These are phyloP conservation scores for Eidolon dupreanum DNA, from an alignment of 2,797 vertebrate genomes.

Conservation along the genomic window DNA sequence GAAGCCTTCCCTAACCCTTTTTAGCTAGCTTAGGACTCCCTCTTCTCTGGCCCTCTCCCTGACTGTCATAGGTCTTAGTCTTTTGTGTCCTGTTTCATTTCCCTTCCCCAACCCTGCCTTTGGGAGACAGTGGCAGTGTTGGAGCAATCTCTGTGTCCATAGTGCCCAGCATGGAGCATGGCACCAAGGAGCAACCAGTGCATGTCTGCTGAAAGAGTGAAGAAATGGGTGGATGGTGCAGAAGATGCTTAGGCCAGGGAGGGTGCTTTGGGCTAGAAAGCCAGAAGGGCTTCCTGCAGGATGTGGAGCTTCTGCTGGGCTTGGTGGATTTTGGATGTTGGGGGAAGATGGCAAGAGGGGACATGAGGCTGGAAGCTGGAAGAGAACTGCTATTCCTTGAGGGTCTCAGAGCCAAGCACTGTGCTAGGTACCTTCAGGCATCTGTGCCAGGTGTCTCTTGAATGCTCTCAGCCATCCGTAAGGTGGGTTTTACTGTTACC, in stretches of 20 bases:
- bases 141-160: not conserved
- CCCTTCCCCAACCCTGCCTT: not conserved
- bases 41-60: not conserved
- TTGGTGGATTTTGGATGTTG: not conserved
- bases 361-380: not conserved
- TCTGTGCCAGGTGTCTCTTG: not conserved
- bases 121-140: conserved; percentile 14
- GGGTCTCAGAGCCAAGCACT: not conserved
- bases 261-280: not conserved
- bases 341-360: not conserved
- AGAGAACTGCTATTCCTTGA: not conserved
- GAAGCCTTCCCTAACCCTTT: conserved; percentile 31
- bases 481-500: conserved; percentile 31
- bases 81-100: conserved; percentile 29
- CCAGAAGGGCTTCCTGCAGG: conserved; percentile 61
- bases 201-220: conserved; percentile 22
- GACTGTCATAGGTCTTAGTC: not conserved
- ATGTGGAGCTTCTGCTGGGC: not conserved
- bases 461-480: not conserved
- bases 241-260: not conserved
- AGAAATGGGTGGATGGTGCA: not conserved
- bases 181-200: not conserved
- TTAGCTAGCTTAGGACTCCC: not conserved
- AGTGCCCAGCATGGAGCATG: not conserved
- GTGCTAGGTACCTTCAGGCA: not conserved